Evolutionary conservation across 2,113 vertebrate genomes (phyloP).

Genomic region (Eudyptes chrysolophus): DNA sequence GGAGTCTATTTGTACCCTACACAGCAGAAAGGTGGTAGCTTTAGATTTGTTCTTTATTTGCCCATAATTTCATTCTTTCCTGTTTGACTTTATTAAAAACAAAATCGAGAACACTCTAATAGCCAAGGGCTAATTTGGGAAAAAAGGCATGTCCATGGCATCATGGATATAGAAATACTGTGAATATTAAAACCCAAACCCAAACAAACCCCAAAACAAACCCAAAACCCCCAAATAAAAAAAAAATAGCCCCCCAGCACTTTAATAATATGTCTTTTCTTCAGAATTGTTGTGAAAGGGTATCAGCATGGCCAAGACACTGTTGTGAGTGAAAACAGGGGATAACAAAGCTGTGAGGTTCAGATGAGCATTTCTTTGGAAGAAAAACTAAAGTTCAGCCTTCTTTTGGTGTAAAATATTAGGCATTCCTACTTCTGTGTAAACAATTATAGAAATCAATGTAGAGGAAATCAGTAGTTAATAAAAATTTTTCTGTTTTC

Average conservation of each 20-base stretch:
- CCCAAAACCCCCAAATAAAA: accelerated
- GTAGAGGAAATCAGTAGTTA: neutral
- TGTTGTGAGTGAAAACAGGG: neutral
- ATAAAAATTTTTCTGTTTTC: neutral
- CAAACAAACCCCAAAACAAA: neutral
- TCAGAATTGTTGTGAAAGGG: neutral
- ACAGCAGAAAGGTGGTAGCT: neutral
- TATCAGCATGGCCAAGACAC: neutral
- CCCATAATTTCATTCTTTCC: neutral
- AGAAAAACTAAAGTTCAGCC: neutral
- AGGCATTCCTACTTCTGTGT: neutral
- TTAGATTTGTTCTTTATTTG: neutral
- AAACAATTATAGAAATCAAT: neutral
- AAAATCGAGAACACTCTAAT: neutral
- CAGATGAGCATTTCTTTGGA: neutral
- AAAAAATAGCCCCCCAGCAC: too few relatives aligned
- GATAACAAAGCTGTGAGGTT: neutral
- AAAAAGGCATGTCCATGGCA: neutral
- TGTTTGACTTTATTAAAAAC: neutral
- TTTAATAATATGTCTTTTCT: neutral
- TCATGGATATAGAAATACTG: neutral
- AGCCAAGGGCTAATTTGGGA: neutral
- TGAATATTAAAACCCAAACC: neutral
- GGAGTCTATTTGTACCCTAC: neutral
- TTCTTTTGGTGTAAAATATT: neutral